Conservation (phyloP, 2,888 invertebrate species). For the Fragum fragum region DNA sequence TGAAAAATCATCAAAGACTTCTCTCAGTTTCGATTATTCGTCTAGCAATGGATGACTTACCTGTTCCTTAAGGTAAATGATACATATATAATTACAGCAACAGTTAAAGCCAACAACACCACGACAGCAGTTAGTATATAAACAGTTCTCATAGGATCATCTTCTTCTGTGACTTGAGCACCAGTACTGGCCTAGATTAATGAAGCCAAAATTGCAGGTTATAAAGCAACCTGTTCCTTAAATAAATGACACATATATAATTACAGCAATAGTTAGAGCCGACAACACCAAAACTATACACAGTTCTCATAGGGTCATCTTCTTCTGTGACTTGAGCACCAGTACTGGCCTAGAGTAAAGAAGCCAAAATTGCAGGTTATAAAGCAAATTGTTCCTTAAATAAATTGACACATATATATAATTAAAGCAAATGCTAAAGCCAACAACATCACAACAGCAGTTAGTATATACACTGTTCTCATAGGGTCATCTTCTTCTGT, state of each 20-base stretch:
- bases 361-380: too few species aligned
- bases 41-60: slow-evolving; percentile 20
- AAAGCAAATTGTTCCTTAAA: slow-evolving; percentile 36
- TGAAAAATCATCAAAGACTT: too few species aligned
- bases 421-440: slow-evolving; percentile 45
- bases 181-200: slow-evolving; percentile 21
- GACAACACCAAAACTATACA: slow-evolving; percentile 52
- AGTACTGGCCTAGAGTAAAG: slow-evolving; percentile 21
- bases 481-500: slow-evolving; percentile 20
- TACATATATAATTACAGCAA: slow-evolving; percentile 46
- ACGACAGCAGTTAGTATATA: slow-evolving; percentile 56
- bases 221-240: slow-evolving; percentile 35
- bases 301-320: slow-evolving; percentile 36
- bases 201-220: too few species aligned
- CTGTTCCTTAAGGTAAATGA: slow-evolving; percentile 35
- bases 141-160: slow-evolving; percentile 39
- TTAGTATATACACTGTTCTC: slow-evolving; percentile 57
- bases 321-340: slow-evolving; percentile 12
- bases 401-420: slow-evolving; percentile 42
- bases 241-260: slow-evolving; percentile 46
- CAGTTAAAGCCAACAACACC: slow-evolving; percentile 45
- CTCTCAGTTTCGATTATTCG: too few species aligned
- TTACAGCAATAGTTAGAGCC: slow-evolving; percentile 42
- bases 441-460: slow-evolving; percentile 44
- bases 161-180: slow-evolving; percentile 12